Evolutionary conservation across 2,797 vertebrate genomes (phyloP).

Genomic region (Ctenochaetus hawaiiensis): DNA sequence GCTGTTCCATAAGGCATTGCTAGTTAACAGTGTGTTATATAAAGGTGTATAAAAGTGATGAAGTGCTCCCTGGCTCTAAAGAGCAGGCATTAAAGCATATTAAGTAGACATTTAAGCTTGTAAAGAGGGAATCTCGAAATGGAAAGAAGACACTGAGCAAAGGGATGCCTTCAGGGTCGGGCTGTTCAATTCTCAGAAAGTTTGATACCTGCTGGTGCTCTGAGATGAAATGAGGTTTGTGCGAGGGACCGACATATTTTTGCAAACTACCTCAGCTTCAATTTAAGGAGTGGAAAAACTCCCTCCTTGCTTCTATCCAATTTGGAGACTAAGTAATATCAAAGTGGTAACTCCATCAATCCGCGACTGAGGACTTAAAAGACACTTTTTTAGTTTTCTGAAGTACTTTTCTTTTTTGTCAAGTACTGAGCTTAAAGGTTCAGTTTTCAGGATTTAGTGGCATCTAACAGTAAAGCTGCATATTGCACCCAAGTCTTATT

Average conservation of each 20-base stretch:
- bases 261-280: constrained; percentile 39
- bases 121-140: constrained; percentile 87
- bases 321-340: neutral
- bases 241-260: constrained; percentile 42
- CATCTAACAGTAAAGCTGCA: too few species aligned
- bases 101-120: constrained; percentile 91
- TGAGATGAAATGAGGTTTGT: constrained; percentile 64
- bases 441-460: too few species aligned
- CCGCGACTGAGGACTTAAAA: constrained; percentile 1
- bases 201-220: constrained; percentile 75
- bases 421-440: too few species aligned
- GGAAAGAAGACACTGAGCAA: constrained; percentile 85
- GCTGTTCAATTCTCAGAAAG: constrained; percentile 76
- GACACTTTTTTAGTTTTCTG: neutral
- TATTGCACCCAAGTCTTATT: too few species aligned
- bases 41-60: constrained; percentile 92
- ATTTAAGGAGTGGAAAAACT: constrained; percentile 18
- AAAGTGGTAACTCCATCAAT: neutral
- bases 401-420: neutral
- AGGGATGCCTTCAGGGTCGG: constrained; percentile 81
- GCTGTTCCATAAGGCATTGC: constrained; percentile 89
- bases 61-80: constrained; percentile 87
- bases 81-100: constrained; percentile 92
- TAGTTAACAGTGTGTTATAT: constrained; percentile 92
- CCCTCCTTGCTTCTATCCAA: neutral